Base-by-base conservation (phyloP, 2,888 invertebrate species). In the Epistrophella euchroma region DNA sequence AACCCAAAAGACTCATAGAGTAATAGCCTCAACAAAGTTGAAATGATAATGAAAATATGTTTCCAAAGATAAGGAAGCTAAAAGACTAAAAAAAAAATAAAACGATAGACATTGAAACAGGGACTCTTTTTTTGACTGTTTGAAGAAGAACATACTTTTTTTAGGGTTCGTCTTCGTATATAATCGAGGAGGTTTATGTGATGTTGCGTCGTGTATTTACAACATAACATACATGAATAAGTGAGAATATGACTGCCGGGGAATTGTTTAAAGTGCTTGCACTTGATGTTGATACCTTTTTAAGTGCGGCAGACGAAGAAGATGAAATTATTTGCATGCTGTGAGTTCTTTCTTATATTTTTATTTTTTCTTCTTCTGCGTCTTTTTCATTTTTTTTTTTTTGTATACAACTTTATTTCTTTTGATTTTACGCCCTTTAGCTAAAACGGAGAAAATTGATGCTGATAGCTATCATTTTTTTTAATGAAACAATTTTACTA, bases 21-120 rank as follows among this genome's bases (percentile, higher is more conserved):
- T 60, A 68, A 68, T 60, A 60, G 60, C 60, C 19, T 68, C 79
- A 74, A 68, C 73, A 80, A 74, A 74, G 60, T 73, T 60, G 43
- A 80, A 80, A 80, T 70, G 73, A 80, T 74, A 80, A 74, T 74
- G 73, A 80, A 80, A 80, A 80, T 80, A 68, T 80, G 60, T 74
- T 74, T 68, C 28, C 58, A 43, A 43, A 73, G 79, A 79, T 79
- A 79, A 78, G 72, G 7, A 64, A 43, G 10, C 1, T 19, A 15
- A 19, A 47, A 19, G 47, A 19, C 10, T 15, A 17, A 37, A 10
- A 19, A n/a, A 28, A 17, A 37, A 10, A 19, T 13, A 28, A n/a
- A 66, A 60, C 32, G 22, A 32, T 25, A 10, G 15, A 62, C 13
- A 45, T n/a, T 28, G 37, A 56, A 50, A 47, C 32, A 47, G 17